These are phyloP conservation scores for Hippocampus zosterae DNA, from an alignment of 2,113 vertebrate species.

Conservation along the genomic window DNA sequence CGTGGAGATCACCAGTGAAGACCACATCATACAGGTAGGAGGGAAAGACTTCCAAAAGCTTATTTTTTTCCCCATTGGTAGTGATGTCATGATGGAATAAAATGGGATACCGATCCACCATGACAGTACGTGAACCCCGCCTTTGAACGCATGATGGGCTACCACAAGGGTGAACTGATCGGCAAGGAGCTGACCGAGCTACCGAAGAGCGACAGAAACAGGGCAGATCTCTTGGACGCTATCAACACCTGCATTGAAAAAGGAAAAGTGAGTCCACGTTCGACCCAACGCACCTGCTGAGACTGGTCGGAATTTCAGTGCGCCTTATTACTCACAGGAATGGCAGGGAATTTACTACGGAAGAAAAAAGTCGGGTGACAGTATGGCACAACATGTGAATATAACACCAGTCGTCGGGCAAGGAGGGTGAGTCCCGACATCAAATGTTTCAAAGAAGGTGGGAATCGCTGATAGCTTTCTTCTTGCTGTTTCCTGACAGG, in stretches of 20 bases:
- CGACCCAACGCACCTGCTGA: too few species aligned
- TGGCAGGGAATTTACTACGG: slow-evolving; percentile 93
- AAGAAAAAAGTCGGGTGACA: slow-evolving; percentile 89
- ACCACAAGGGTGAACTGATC: slow-evolving; percentile 86
- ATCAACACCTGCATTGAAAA: slow-evolving; percentile 91
- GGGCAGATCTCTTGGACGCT: slow-evolving; percentile 83
- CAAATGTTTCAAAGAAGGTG: not conserved
- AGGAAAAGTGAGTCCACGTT: slow-evolving; percentile 79
- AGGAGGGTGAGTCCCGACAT: slow-evolving; percentile 81
- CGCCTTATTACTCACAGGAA: slow-evolving; percentile 71
- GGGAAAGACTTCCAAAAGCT: not conserved
- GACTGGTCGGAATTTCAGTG: not conserved
- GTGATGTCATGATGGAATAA: not conserved
- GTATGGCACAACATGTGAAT: slow-evolving; percentile 88
- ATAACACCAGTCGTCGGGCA: slow-evolving; percentile 90
- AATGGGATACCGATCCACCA: too few species aligned
- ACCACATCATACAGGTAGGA: slow-evolving; percentile 92
- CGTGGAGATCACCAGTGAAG: slow-evolving; percentile 93
- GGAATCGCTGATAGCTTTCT: slow-evolving; percentile 5
- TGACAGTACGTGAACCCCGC: slow-evolving; percentile 92
- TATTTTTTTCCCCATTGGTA: not conserved
- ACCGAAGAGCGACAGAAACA: slow-evolving; percentile 88
- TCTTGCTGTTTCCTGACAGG: slow-evolving; percentile 71
- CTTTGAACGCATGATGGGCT: slow-evolving; percentile 93
- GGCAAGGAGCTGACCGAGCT: slow-evolving; percentile 90